Percentiles rank a stretch among this genome's conserved stretches.
Conservation (phyloP, 2,113 vertebrate genomes). For the Anolis carolinensis region DNA sequence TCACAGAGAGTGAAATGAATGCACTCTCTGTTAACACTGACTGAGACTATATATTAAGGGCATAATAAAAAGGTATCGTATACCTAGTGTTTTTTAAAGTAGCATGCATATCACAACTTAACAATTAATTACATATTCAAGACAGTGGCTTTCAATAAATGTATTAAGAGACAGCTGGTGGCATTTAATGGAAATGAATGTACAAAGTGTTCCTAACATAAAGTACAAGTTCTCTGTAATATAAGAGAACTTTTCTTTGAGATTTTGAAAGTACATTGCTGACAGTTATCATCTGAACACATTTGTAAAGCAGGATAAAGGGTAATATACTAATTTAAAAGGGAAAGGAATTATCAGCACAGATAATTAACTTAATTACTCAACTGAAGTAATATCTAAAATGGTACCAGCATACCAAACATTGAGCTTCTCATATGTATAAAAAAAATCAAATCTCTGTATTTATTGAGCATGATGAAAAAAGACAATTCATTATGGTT, state of each 20-base stretch:
- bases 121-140: slow-evolving; percentile 10
- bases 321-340: neutral
- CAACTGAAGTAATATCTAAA: neutral
- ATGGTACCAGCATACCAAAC: neutral
- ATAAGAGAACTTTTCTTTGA: slow-evolving; percentile 5
- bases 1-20: neutral
- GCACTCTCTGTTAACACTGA: neutral
- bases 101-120: neutral
- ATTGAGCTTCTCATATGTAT: too few species aligned
- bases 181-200: neutral
- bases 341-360: neutral
- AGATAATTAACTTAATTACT: neutral
- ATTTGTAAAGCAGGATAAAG: neutral
- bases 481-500: neutral
- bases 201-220: neutral
- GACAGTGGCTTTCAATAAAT: slow-evolving; percentile 7
- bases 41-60: neutral
- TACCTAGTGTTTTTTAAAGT: slow-evolving; percentile 3
- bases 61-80: neutral
- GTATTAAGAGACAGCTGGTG: neutral
- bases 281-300: neutral
- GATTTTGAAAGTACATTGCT: neutral
- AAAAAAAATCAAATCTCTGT: neutral
- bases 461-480: neutral
- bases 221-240: neutral